These are phyloP conservation scores for Sminthopsis crassicaudata DNA, from an alignment of 2,113 vertebrate species.

Conservation along the genomic window DNA sequence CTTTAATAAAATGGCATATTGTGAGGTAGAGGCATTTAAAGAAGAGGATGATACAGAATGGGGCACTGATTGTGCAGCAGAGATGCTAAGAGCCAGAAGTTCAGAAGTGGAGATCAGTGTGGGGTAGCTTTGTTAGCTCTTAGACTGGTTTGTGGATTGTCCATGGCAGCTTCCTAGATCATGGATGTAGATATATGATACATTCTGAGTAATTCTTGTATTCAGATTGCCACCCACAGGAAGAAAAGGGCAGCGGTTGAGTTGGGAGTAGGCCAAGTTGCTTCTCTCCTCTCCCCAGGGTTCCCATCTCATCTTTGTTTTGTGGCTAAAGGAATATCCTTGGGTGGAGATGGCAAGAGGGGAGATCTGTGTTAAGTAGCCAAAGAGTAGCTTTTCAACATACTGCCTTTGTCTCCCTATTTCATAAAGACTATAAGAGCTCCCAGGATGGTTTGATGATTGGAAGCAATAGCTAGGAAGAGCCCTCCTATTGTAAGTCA, in stretches of 20 bases:
- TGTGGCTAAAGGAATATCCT: neutral
- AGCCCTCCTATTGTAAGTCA: neutral
- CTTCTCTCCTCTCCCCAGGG: neutral
- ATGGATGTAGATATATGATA: neutral
- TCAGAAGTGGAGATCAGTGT: neutral
- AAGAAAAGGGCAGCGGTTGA: neutral
- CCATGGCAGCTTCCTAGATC: neutral
- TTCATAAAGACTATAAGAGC: neutral
- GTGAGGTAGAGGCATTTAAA: conserved; percentile 7
- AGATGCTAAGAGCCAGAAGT: neutral
- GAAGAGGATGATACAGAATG: neutral
- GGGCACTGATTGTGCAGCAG: neutral
- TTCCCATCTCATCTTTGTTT: neutral
- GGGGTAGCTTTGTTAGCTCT: neutral
- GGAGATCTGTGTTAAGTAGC: neutral
- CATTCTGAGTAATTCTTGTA: neutral
- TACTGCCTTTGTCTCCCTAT: neutral
- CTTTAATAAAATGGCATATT: neutral
- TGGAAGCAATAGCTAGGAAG: neutral
- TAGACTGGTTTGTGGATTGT: neutral
- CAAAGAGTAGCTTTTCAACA: neutral
- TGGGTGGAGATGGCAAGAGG: neutral
- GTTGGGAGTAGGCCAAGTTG: neutral
- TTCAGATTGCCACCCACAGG: neutral
- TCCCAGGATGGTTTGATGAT: neutral